These are phyloP conservation scores for Temnothorax curvispinosus DNA, from an alignment of 1,140 invertebrate genomes.

Conservation along the genomic window DNA sequence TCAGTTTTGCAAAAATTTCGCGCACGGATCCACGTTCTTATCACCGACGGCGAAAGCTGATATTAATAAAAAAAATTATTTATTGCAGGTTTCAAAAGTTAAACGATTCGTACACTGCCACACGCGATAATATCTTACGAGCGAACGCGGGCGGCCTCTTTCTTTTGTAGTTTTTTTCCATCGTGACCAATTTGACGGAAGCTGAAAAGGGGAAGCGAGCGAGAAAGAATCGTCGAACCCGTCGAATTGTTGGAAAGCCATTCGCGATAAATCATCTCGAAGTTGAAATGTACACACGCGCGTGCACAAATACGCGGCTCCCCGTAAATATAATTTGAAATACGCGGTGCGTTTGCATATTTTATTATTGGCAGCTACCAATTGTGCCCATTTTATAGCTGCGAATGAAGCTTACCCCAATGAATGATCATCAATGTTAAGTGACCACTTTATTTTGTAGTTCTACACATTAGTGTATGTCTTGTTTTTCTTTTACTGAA, in stretches of 20 bases:
- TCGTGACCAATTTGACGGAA: slow-evolving; percentile 16
- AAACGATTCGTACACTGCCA: slow-evolving; percentile 2
- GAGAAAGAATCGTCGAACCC: neutral
- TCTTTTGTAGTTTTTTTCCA: neutral
- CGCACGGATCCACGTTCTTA: neutral
- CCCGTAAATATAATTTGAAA: neutral
- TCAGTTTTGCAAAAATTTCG: neutral
- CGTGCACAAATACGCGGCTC: neutral
- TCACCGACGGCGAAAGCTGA: neutral
- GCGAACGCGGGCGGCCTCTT: neutral
- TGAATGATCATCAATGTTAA: neutral
- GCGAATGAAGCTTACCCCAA: neutral
- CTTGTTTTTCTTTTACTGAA: too few relatives aligned
- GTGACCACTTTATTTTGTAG: neutral
- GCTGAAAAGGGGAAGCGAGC: slow-evolving; percentile 1
- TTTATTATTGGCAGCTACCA: neutral
- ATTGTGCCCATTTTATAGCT: neutral
- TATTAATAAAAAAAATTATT: slow-evolving; percentile 21
- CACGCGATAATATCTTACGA: slow-evolving; percentile 35
- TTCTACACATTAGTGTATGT: neutral
- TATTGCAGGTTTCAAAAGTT: slow-evolving; percentile 2
- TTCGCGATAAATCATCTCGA: slow-evolving; percentile 35
- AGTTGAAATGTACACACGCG: neutral
- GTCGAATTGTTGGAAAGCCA: slow-evolving; percentile 29
- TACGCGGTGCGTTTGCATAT: neutral